Conservation (phyloP, 2,113 vertebrate genomes). For the Todiramphus chloris region DNA sequence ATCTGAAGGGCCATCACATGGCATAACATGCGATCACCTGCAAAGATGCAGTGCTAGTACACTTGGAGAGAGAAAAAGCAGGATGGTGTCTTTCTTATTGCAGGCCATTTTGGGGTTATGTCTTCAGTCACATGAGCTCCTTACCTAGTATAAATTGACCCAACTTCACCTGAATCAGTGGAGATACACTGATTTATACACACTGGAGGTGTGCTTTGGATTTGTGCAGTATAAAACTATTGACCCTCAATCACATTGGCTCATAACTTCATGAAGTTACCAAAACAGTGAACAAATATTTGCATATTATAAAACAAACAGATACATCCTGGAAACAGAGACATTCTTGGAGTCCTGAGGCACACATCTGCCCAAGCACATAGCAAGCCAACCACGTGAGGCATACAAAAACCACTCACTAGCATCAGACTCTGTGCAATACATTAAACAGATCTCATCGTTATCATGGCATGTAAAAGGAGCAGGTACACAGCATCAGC, state of each 20-base stretch:
- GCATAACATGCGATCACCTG: neutral
- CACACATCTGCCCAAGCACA: neutral
- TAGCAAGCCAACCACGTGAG: neutral
- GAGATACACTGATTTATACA: neutral
- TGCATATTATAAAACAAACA: neutral
- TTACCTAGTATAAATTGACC: neutral
- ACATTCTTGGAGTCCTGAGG: neutral
- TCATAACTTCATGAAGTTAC: neutral
- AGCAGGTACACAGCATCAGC: neutral
- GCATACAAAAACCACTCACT: neutral
- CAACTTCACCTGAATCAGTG: neutral
- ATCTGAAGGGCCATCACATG: neutral
- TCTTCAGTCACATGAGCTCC: neutral
- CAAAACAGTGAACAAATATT: neutral
- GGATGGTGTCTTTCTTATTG: neutral
- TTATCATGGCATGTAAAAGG: neutral
- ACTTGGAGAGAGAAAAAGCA: neutral
- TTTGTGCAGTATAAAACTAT: neutral
- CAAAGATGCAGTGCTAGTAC: neutral
- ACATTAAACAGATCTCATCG: neutral
- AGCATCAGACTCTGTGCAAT: neutral
- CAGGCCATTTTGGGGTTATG: neutral
- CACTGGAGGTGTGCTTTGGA: neutral
- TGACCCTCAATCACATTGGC: neutral
- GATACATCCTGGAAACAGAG: neutral